phyloP scores from a whole-genome alignment of 2,888 invertebrate genomes.

The Apoda limacodes region DNA sequence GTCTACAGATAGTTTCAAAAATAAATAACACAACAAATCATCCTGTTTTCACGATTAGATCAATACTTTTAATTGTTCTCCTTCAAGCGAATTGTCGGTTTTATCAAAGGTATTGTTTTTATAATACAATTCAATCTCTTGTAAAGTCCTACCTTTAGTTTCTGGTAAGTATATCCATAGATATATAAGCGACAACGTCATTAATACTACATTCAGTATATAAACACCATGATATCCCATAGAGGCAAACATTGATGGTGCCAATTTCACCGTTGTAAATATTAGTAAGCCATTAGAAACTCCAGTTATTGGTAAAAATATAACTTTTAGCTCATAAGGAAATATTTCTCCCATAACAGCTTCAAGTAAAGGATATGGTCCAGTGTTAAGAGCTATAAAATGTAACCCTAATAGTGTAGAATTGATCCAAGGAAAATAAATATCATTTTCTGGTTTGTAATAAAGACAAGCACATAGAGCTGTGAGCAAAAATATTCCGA shows the following conservation, averaged over 20 bases:
- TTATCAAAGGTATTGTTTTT: slow-evolving; percentile 17
- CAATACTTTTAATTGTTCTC: too few species aligned
- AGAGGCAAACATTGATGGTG: slow-evolving; percentile 12
- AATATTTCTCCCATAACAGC: slow-evolving; percentile 18
- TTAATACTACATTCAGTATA: slow-evolving; percentile 13
- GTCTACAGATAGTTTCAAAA: too few species aligned
- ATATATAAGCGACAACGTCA: slow-evolving; percentile 14
- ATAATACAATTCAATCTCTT: slow-evolving; percentile 25
- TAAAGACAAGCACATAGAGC: slow-evolving; percentile 16
- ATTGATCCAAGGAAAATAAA: slow-evolving; percentile 11
- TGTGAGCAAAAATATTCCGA: slow-evolving; percentile 12
- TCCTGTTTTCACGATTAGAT: too few species aligned
- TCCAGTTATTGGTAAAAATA: slow-evolving; percentile 13
- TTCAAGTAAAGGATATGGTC: slow-evolving; percentile 19
- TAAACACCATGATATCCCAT: slow-evolving; percentile 21
- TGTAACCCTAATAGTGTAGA: slow-evolving; percentile 16
- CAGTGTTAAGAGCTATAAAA: slow-evolving; percentile 13
- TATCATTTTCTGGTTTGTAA: slow-evolving; percentile 5
- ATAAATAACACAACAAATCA: too few species aligned
- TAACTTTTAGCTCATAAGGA: slow-evolving; percentile 20
- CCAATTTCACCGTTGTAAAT: slow-evolving; percentile 15
- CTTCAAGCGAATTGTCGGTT: too few species aligned
- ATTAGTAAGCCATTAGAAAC: slow-evolving; percentile 12
- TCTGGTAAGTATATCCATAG: slow-evolving; percentile 21
- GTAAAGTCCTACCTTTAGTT: slow-evolving; percentile 21